Conservation (phyloP, 2,113 vertebrate genomes). For the Crotalus horridus region DNA sequence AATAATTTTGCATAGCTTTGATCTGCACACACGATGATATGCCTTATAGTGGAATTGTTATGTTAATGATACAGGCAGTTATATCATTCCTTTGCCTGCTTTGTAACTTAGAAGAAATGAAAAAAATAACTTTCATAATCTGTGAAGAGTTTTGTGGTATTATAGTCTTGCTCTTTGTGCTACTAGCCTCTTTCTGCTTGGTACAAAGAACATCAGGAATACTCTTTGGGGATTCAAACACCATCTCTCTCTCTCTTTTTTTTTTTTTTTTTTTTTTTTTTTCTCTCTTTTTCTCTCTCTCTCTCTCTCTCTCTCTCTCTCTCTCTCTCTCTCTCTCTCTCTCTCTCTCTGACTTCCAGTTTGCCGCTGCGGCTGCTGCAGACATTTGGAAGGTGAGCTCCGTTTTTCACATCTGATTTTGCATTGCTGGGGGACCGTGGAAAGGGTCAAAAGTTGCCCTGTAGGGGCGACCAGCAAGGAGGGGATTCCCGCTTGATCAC, state of each 20-base stretch:
- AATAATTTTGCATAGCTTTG: neutral
- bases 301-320: no score
- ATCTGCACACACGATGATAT: neutral
- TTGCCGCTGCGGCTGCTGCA: no score
- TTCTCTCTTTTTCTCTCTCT: no score
- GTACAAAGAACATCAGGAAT: neutral
- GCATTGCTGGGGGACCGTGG: no score
- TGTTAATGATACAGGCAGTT: neutral
- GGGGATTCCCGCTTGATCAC: no score
- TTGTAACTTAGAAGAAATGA: neutral
- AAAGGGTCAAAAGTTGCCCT: no score
- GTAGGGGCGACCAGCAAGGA: no score
- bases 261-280: fast-evolving
- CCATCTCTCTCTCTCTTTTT: neutral
- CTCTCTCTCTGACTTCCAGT: no score
- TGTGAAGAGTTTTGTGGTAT: neutral
- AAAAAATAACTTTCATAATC: neutral
- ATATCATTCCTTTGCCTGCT: neutral
- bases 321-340: no score
- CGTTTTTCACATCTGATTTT: no score
- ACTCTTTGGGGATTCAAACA: neutral
- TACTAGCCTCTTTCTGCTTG: neutral
- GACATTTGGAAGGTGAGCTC: no score
- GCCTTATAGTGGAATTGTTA: neutral
- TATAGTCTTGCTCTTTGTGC: neutral